A percentile compares a stretch with the other conserved stretches of the same genome.
Conservation (phyloP, 2,797 vertebrate species). For the Myoxocephalus aenaeus region DNA sequence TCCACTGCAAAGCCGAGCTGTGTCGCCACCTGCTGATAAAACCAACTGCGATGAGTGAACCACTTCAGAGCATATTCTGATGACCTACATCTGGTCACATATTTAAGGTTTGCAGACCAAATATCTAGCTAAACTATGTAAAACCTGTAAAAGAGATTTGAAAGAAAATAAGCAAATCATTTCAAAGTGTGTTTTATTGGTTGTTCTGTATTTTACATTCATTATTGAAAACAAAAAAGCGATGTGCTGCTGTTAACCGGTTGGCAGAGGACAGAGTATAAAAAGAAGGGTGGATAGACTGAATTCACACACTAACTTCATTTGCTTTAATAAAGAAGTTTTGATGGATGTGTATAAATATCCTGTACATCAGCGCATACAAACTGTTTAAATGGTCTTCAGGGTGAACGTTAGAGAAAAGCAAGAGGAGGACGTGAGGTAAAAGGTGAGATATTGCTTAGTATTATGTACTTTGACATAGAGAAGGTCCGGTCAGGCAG, state of each 20-base stretch:
- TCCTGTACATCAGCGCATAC: slow-evolving; percentile 39
- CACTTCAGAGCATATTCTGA: neutral
- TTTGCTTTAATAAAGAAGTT: slow-evolving; percentile 31
- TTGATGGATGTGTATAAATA: slow-evolving; percentile 48
- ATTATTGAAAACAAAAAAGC: slow-evolving; percentile 44
- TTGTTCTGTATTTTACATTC: slow-evolving; percentile 55
- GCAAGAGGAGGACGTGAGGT: slow-evolving; percentile 2
- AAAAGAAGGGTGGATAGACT: slow-evolving; percentile 35
- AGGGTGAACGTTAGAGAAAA: neutral
- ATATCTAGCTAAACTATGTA: neutral
- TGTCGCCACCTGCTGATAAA: slow-evolving; percentile 68
- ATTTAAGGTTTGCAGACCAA: neutral
- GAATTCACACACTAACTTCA: slow-evolving; percentile 8
- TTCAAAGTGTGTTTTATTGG: slow-evolving; percentile 69
- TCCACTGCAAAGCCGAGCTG: neutral
- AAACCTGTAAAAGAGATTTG: neutral
- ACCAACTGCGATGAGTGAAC: neutral
- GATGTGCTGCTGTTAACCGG: slow-evolving; percentile 32
- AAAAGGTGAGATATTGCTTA: slow-evolving; percentile 51
- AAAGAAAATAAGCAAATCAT: neutral
- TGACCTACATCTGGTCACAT: neutral
- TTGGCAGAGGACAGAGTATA: slow-evolving; percentile 55
- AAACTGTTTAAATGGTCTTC: slow-evolving; percentile 4
- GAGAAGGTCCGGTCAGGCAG: slow-evolving; percentile 14
- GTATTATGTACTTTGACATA: slow-evolving; percentile 18